These are phyloP conservation scores for Aphis craccivora DNA, from an alignment of 1,140 invertebrate species.

Conservation along the genomic window DNA sequence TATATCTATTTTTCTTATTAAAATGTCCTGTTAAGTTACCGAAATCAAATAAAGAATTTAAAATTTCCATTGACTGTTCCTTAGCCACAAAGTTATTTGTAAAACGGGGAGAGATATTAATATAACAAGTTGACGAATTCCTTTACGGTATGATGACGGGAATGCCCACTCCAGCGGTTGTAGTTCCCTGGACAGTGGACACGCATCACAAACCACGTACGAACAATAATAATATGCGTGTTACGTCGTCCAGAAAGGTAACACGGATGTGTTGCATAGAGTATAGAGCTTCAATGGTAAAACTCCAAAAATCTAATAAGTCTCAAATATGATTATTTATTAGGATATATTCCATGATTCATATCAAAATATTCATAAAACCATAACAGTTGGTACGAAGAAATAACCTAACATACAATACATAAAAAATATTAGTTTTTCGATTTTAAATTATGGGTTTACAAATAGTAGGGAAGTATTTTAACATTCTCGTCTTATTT, in stretches of 20 bases:
- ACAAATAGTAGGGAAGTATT: background rate
- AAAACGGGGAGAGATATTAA: background rate
- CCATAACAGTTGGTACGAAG: background rate
- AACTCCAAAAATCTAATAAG: background rate
- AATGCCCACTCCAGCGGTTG: background rate
- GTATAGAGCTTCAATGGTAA: conserved; percentile 1
- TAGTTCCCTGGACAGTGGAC: conserved; percentile 24
- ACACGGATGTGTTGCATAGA: background rate
- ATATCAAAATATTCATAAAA: no score
- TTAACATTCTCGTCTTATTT: background rate
- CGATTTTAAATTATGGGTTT: no score
- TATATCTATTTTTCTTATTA: background rate
- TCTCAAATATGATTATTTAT: background rate
- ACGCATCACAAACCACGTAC: conserved; percentile 44
- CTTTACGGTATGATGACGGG: conserved; percentile 30
- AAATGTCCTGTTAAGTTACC: background rate
- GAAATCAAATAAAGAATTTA: background rate
- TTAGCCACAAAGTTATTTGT: background rate
- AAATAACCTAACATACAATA: no score
- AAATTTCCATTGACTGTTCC: background rate
- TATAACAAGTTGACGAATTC: conserved; percentile 38
- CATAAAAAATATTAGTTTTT: no score
- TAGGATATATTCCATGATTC: background rate
- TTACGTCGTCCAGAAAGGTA: conserved; percentile 48
- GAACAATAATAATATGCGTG: conserved; percentile 26